Base-by-base conservation (phyloP, 2,888 invertebrate species). In the Habrosyne pyritoides region DNA sequence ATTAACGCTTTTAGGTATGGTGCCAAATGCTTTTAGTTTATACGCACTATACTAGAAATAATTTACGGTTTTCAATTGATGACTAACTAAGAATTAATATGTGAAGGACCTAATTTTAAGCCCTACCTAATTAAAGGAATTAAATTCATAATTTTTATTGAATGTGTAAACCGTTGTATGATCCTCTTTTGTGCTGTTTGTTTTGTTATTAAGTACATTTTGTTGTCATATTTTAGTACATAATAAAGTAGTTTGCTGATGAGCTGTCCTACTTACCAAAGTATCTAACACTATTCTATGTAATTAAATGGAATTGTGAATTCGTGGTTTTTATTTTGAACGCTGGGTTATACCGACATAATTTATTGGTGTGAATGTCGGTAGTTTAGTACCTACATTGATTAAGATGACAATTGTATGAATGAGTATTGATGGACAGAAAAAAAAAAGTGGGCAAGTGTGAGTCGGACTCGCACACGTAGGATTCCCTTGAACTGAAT, bases 231-330 rank as follows among this genome's bases (percentile, higher is more conserved):
- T 14, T 12, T 28, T 14, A 28, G 18, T 28, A 14, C 21, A 18
- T 28, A 12, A 14, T 10, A 28, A 10, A 21, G 18, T 50, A 50
- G 50, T 28, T 24, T 24, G 10, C 30, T 28, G 14, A 21, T 50
- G 50, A 30, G 18, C 24, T 28, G 49, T 49, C 59, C n/a, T 67
- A 65, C 62, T 60, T 73, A 74, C 74, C 66, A 72, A 75, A 67
- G 65, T 71, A 63, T 49, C 7, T 69, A 73, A 65, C 53, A 61
- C 61, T 66, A 61, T 63, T 67, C 48, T 63, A 65, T 54, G 62
- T 68, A 64, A 71, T 66, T 74, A 75, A 73, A 74, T 64, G 66
- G 62, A 65, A 69, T 64, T 60, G 49, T 66, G 61, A 58, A 60
- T 10, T 47, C n/a, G n/a, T n/a, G 24, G 49, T 2, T 50, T 66